Evolutionary conservation across 2,888 invertebrate species (phyloP).

Genomic region (Panzeria rudis): DNA sequence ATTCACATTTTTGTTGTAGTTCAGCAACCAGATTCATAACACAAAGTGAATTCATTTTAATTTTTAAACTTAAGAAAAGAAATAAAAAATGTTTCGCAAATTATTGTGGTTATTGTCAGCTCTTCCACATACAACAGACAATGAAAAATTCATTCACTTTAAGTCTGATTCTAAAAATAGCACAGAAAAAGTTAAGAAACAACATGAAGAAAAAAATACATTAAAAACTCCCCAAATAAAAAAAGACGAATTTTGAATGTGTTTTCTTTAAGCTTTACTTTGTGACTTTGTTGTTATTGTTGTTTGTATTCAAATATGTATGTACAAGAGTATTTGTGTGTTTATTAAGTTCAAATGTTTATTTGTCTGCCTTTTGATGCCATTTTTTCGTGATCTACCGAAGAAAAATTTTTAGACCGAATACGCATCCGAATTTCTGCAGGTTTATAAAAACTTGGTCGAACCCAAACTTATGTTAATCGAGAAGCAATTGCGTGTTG

Average conservation of each 20-base stretch:
- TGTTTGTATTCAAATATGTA: constrained; percentile 12
- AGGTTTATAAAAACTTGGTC: too few relatives aligned
- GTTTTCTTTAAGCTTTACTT: constrained; percentile 54
- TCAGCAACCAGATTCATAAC: not conserved
- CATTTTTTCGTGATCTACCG: constrained; percentile 9
- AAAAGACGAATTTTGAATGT: constrained; percentile 34
- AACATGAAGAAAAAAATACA: constrained; percentile 29
- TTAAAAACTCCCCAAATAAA: constrained; percentile 41
- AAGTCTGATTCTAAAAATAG: constrained; percentile 67
- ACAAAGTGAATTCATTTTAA: constrained; percentile 18
- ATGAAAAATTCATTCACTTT: constrained; percentile 65
- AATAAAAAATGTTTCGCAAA: not conserved
- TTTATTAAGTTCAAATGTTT: constrained; percentile 51
- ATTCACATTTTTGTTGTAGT: not conserved
- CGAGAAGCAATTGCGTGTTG: too few relatives aligned
- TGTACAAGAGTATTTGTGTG: constrained; percentile 2
- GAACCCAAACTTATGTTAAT: too few relatives aligned
- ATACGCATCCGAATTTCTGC: not conserved
- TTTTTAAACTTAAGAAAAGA: constrained; percentile 12
- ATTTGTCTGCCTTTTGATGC: too few relatives aligned
- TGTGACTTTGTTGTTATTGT: constrained; percentile 31
- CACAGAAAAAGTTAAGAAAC: constrained; percentile 22
- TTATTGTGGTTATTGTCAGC: not conserved
- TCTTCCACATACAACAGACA: constrained; percentile 21
- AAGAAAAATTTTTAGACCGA: too few relatives aligned